Base-by-base conservation (phyloP, 2,797 vertebrate genomes). In the Poeciliopsis infans region DNA sequence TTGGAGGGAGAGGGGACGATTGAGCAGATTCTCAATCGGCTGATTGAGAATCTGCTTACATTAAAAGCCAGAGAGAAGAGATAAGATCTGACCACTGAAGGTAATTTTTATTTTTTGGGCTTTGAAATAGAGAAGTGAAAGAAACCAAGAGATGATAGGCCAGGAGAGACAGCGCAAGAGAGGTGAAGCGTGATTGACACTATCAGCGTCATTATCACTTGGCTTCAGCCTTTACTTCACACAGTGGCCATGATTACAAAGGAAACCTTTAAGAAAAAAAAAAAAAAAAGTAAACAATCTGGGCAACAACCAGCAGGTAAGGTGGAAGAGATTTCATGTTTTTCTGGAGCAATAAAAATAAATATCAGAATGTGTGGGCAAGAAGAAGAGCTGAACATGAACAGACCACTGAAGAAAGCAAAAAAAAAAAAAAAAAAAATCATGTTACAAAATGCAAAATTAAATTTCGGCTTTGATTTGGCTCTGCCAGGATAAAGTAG, bases 41-140 rank as follows among this genome's bases (percentile, higher is more conserved):
- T 93, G 92, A 95, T 94, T 93, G 93, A 91, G 91, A 93, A 93
- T 93, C 85, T 92, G 92, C 91, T 93, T 93, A 94, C 87, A 90
- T 94, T 94, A 86, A 89, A 89, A 91, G 91, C 76, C 89, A 79
- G 71, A 7, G 31, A 71, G 75, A 72, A 81, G 28, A 88, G 92
- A 94, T 91, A 80, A 82, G 78, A 93, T 92, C 89, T 92, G 93
- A 94, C 93, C 92, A 94, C 84, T 91, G 80, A 90, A 87, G 87
- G 87, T 85, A 64, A 49, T 83, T 66, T 39, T 84, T 79, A 68
- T 78, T 64, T 75, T 59, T 61, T 70, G 51, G 36, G 18, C 74
- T 90, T 87, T 90, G 83, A 90, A 89, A 87, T 73, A 73, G 76
- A 88, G 84, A 83, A 72, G 73, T 88, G 41, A 78, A 77, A 70